Base-by-base conservation (phyloP, 2,797 vertebrate species). In the Lophius americanus region DNA sequence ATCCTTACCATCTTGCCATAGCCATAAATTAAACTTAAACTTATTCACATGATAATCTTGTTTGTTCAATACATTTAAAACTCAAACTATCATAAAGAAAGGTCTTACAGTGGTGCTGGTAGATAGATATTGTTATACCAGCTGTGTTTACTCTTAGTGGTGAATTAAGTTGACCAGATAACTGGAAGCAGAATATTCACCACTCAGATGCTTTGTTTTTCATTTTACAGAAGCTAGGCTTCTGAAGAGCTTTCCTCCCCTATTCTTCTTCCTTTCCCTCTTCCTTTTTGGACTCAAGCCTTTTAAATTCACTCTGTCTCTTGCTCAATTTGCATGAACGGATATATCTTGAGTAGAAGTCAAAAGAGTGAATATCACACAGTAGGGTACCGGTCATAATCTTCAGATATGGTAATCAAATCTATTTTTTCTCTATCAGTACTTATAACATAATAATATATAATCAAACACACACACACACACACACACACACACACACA, bases 361-460 rank as follows among this genome's bases (percentile, higher is more conserved):
- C 78, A 78, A 87, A 82, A 70, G 63, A 74, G 59, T 56, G 61
- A 84, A 73, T 71, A 65, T 73, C 72, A 76, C 57, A 70, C 52
- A 68, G 81, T 51, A 36, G 62, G 41, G 70, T 70, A 62, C 52
- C 66, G 73, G 64, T 74, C 75, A 58, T 14, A 80, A 83, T 88
- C 84, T 86, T 85, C 76, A 84, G 83, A 91, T 86, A 88, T 82
- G 84, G 64, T 84, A 88, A 89, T 91, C 66, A 82, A 82, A 78
- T 76, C 78, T 80, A 48, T 73, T 49, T 69, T 71, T 70, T 67
- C 73, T 79, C 68, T 48, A 66, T 59, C 79, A 75, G 62, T 57
- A 62, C 58, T 13, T 50, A 70, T 23, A 23, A 23, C 23, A 23
- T 23, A 23, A 23, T 23, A 77, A 90, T 88, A 89, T 89, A 83